Evolutionary conservation across 2,797 vertebrate genomes (phyloP).

Genomic region (Paratrypauchen microcephalus): DNA sequence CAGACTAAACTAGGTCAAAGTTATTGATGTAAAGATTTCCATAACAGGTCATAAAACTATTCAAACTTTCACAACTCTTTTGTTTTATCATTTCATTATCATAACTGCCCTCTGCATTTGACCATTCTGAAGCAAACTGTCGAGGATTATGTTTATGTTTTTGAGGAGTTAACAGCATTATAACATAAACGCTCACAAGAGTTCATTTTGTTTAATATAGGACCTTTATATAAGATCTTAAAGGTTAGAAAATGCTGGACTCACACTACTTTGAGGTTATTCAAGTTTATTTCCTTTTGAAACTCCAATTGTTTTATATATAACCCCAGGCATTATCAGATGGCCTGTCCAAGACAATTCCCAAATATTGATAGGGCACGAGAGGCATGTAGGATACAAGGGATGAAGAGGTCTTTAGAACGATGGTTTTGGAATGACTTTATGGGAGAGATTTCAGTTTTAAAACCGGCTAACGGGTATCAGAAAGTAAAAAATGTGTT

Average conservation of each 20-base stretch:
- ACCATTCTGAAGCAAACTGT: too few species aligned
- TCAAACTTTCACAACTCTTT: too few species aligned
- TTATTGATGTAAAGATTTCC: too few species aligned
- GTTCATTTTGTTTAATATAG: too few species aligned
- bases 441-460: background rate
- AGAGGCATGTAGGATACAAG: background rate
- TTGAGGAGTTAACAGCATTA: too few species aligned
- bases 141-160: too few species aligned
- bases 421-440: background rate
- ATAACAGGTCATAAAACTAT: too few species aligned
- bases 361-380: background rate
- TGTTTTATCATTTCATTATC: too few species aligned
- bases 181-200: too few species aligned
- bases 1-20: too few species aligned
- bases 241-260: background rate
- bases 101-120: too few species aligned
- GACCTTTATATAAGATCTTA: background rate
- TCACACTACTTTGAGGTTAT: background rate
- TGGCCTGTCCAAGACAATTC: constrained; percentile 3
- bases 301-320: constrained; percentile 1
- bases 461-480: background rate
- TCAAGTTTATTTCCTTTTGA: background rate
- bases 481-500: background rate
- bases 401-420: background rate
- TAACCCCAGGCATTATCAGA: background rate